Evolutionary conservation across 1,140 invertebrate species (phyloP), one percentile per base, ranked within the genome.

Genomic region (Tachypleus tridentatus): DNA sequence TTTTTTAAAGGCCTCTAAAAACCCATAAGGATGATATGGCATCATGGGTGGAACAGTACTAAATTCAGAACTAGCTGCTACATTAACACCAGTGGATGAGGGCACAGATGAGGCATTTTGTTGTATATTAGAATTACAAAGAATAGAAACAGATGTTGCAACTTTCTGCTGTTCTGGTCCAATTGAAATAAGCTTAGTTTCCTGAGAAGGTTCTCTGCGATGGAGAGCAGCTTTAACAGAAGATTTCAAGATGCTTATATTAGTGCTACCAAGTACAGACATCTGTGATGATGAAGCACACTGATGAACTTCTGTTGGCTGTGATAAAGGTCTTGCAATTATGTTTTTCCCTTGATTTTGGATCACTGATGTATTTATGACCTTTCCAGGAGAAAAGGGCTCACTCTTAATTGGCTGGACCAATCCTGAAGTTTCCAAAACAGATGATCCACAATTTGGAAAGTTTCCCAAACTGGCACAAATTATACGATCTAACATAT

Each of bases 401-500:
- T 8, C 61, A 47, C 29, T 11, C 5, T 8, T 64, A n/a, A 49
- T 61, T 8, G n/a, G 29, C 50, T n/a, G 61, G 5, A 53, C 50
- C 5, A 61, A 49, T 54, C 57, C 49, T 11, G 10, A n/a, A 56
- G 10, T 52, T 57, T 57, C 56, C 4, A 7, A 11, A 9, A 48
- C 11, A 52, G 61, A 62, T 3, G 67, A 69, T 51, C 66, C 67
- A 4, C 69, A 67, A 67, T 70, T 70, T 9, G 70, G 69, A 58
- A 61, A 71, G 62, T 71, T 65, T 49, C 67, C 70, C 57, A 71
- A 63, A 57, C 69, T 71, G 4, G 67, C 68, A 64, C 70, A 67
- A 51, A 71, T 71, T 10, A 71, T 71, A 4, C 68, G 65, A 56
- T 64, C 63, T 29, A 71, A 57, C 63, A 71, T 64, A 60, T 70